Evolutionary conservation across 1,140 invertebrate genomes (phyloP).

Genomic region (Pteromalus puparum): DNA sequence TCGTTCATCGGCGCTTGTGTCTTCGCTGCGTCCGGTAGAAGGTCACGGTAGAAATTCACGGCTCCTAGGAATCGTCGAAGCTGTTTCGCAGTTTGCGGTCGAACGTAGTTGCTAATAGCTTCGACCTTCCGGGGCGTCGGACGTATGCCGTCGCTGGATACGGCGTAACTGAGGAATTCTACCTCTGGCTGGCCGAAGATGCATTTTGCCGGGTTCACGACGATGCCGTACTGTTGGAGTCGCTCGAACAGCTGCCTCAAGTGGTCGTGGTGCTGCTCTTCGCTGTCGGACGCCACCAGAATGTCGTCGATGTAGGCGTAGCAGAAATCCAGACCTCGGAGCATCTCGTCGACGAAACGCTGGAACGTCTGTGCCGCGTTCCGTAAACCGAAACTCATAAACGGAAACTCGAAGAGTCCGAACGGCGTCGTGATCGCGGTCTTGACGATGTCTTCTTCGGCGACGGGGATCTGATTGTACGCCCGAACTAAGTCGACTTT

Average conservation of each 20-base stretch:
- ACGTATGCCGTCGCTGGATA: slow-evolving; percentile 55
- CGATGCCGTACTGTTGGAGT: slow-evolving; percentile 48
- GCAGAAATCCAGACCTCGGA: slow-evolving; percentile 58
- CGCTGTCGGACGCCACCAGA: slow-evolving; percentile 62
- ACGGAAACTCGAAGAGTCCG: not conserved
- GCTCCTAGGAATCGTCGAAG: slow-evolving; percentile 65
- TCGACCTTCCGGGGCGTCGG: slow-evolving; percentile 60
- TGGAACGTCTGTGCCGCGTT: slow-evolving; percentile 60
- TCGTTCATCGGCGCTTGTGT: slow-evolving; percentile 31
- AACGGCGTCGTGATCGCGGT: slow-evolving; percentile 8
- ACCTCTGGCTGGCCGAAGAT: slow-evolving; percentile 55
- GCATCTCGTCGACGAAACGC: slow-evolving; percentile 69
- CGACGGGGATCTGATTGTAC: slow-evolving; percentile 19
- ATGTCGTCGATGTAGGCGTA: slow-evolving; percentile 72
- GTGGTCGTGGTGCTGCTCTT: slow-evolving; percentile 57
- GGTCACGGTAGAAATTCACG: slow-evolving; percentile 61
- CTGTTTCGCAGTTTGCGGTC: slow-evolving; percentile 57
- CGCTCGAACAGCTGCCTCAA: slow-evolving; percentile 55
- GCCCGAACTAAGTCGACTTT: slow-evolving; percentile 23
- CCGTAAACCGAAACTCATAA: not conserved
- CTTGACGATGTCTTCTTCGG: not conserved
- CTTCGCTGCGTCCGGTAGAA: not conserved
- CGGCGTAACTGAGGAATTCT: slow-evolving; percentile 62
- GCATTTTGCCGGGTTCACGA: slow-evolving; percentile 59
- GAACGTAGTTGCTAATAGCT: slow-evolving; percentile 54